Conservation (phyloP, 2,888 invertebrate species). For the Epistrophella euchroma region DNA sequence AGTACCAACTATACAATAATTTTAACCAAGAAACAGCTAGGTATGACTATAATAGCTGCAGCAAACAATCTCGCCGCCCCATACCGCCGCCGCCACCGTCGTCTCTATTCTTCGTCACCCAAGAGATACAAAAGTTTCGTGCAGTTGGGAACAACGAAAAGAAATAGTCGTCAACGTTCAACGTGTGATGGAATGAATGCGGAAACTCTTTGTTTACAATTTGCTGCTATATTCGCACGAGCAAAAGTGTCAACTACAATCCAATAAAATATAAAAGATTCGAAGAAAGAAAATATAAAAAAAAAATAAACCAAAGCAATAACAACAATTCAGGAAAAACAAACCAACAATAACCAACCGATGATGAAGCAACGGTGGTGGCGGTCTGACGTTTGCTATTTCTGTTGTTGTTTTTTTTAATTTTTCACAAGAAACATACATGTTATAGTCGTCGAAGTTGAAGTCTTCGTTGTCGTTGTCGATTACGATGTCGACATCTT, state of each 20-base stretch:
- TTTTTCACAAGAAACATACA: constrained; percentile 15
- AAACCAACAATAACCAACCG: neutral
- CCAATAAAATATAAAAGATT: constrained; percentile 58
- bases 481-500: neutral
- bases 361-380: neutral
- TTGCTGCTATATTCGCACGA: constrained; percentile 40
- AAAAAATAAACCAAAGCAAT: neutral
- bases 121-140: constrained; percentile 54
- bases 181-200: constrained; percentile 70
- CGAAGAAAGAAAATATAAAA: constrained; percentile 13
- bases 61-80: neutral
- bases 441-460: constrained; percentile 11
- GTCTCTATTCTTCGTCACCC: neutral
- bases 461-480: neutral
- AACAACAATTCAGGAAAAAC: constrained; percentile 13
- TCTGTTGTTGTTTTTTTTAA: too few species aligned
- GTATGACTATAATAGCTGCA: neutral
- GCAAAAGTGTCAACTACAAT: constrained; percentile 73
- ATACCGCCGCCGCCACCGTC: neutral
- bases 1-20: neutral
- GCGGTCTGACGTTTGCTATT: constrained; percentile 24
- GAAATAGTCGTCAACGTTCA: constrained; percentile 43
- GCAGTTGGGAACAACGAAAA: constrained; percentile 32
- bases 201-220: constrained; percentile 75
- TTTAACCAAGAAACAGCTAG: constrained; percentile 15